Evolutionary conservation across 2,113 vertebrate species (phyloP), one percentile per base, ranked within the genome.

Genomic region (Gobius niger): DNA sequence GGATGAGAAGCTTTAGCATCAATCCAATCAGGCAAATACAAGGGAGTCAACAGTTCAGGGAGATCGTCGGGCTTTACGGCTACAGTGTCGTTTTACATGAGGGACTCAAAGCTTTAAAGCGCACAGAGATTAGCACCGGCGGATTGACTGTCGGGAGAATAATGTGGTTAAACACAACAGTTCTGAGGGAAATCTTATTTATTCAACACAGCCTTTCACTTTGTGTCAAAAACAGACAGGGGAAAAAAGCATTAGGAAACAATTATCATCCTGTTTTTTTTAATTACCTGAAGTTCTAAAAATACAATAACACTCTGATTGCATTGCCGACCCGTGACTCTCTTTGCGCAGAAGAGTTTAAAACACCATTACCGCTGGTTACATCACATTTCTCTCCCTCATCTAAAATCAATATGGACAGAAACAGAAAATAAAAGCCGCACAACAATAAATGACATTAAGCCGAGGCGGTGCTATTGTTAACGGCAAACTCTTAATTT

Each of bases 401-500:
- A 14, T 9, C 10, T 47, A 54, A 67, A 77, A 77, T 63, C 66
- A 46, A 57, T 72, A 8, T 40, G 42, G 49, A 73, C 16, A 67
- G 19, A 77, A 77, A 81, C 41, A 60, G 47, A 72, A 64, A 65
- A 54, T 51, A 73, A 67, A 59, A 44, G 69, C 60, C 63, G 52
- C 52, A 51, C 67, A 12, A 62, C 77, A 54, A 78, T 74, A 70
- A 84, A 71, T 61, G 47, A 65, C 68, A 78, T 70, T 11, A 75
- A 76, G 65, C 63, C 7, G 5, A 15, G 71, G 49, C 72, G 44
- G 53, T 56, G 47, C 16, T 65, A 49, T 68, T 73, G 63, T 74
- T 76, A 76, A 64, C 50, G 63, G 69, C 60, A 40, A 47, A 67
- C 72, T 68, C 69, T 75, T 34, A 62, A 73, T 80, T 71, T 78